Conservation (phyloP, 2,113 vertebrate genomes). For the Nycticorax nycticorax region DNA sequence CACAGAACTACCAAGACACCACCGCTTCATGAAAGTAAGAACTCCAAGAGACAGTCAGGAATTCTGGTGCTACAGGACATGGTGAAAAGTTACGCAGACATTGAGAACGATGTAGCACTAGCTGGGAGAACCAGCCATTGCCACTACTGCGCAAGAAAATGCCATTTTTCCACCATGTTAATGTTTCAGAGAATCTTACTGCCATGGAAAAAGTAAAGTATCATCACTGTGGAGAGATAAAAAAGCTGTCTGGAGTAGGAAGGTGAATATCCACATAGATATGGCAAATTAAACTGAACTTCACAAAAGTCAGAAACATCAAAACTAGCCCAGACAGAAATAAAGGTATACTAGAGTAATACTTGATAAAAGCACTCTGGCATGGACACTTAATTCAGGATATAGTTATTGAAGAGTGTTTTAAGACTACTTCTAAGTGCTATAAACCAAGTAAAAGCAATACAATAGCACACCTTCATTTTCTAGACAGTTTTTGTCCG, state of each 20-base stretch:
- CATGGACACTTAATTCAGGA: not conserved
- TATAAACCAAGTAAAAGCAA: not conserved
- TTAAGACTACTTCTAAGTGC: not conserved
- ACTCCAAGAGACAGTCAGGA: not conserved
- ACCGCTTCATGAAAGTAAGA: not conserved
- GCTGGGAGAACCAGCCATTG: not conserved
- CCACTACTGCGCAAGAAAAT: not conserved
- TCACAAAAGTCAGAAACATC: not conserved
- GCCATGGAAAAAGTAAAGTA: not conserved
- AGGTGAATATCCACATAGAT: not conserved
- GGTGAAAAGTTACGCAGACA: not conserved
- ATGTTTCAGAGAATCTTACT: not conserved
- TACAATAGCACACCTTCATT: not conserved
- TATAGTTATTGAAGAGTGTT: not conserved
- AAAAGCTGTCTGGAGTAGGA: not conserved
- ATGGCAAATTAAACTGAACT: not conserved
- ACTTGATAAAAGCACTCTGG: not conserved
- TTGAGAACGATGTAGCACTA: accelerated
- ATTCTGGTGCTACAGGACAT: not conserved
- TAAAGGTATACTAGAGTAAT: not conserved
- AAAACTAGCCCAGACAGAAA: not conserved
- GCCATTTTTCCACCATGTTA: not conserved
- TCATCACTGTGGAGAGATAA: not conserved
- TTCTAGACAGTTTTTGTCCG: not conserved
- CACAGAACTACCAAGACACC: not conserved